Evolutionary conservation across 92 coral and sea anemone species (phyloP), one percentile per base, ranked within the genome.

Genomic region (Umimayanthus chanpuru): DNA sequence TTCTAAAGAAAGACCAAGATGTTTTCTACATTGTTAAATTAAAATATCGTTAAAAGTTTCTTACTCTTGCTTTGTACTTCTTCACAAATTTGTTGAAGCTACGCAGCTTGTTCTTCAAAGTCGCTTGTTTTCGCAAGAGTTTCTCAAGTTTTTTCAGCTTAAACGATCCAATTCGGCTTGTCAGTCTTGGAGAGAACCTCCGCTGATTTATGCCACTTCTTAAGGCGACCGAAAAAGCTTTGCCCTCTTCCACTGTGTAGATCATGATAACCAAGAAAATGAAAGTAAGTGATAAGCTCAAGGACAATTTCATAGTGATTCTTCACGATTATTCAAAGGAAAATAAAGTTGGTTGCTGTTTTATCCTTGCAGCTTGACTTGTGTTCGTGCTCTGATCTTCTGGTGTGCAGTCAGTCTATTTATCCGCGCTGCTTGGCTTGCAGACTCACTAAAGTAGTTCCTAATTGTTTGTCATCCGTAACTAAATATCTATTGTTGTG

Each of bases 31-130:
- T 6, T 12, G 58, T 15, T 53, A 12, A 53, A 25, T 4, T 18
- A 61, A 20, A 61, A 61, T 61, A n/a, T 0, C 20, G 0, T 4
- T 61, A 14, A 18, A 32, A 1, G 16, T 40, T 66, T 66, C 76
- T 82, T 43, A 82, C 86, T 53, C 41, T 82, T 76, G 20, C 14
- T 82, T 82, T 41, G 86, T 82, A 82, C 71, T 82, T 82, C 76
- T 82, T 82, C 23, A 82, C 5, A 44, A 82, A 82, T 43, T 40
- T 82, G 76, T 67, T 82, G 18, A 82, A 82, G 75, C 86, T 82
- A 9, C 3, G 76, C 58, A 82, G 76, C 1, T 67, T 82, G 50
- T 64, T 66, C 28, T 67, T 66, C 61, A 82, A 25, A 5, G 50
- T 82, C 2, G 30, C 39, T 67, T 21, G 26, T 64, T 40, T 41